Evolutionary conservation across 2,113 vertebrate species (phyloP), one percentile per base, ranked within the genome.

Genomic region (Semnopithecus entellus): DNA sequence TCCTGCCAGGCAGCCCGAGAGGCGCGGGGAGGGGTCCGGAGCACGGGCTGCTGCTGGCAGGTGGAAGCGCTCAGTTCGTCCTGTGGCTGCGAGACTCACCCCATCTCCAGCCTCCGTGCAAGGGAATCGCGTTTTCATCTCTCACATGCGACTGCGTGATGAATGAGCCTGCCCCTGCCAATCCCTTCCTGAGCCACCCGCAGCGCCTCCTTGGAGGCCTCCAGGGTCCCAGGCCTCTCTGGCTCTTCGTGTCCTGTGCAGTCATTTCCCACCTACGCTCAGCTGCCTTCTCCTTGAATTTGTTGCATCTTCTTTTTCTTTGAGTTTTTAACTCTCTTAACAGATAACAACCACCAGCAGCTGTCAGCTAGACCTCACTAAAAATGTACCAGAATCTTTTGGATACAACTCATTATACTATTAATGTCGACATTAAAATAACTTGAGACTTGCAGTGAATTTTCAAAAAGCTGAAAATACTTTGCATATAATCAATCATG

Each of bases 111-210:
- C 87, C 96, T 94, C 84, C 93, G 90, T 83, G 87, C 27, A 20
- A 73, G 95, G 95, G 83, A 96, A 97, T 89, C 45, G 52, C 85
- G 52, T 40, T 70, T 68, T 97, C 97, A 82, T 97, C 94, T 97
- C 92, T 90, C 57, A 90, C 90, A 79, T 8, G 16, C 38, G 27
- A n/a, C 20, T 22, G 55, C 16, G 13, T 61, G 72, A 94, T 91
- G 57, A 76, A 82, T 38, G 38, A 82, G 48, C 7, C 76, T 50
- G 18, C 43, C 64, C 12, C 64, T 12, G 16, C 8, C 52, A 64
- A 18, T 32, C 52, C 76, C 35, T 55, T 82, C 66, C 68, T 52
- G 57, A 35, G 6, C 20, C 45, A 14, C 1, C 48, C 38, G 0
- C 11, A 10, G 22, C n/a, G 11, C 23, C 61, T 66, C 68, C 59